These are phyloP conservation scores for Rhadinocentrus ornatus DNA, from an alignment of 2,797 vertebrate species.

Conservation along the genomic window DNA sequence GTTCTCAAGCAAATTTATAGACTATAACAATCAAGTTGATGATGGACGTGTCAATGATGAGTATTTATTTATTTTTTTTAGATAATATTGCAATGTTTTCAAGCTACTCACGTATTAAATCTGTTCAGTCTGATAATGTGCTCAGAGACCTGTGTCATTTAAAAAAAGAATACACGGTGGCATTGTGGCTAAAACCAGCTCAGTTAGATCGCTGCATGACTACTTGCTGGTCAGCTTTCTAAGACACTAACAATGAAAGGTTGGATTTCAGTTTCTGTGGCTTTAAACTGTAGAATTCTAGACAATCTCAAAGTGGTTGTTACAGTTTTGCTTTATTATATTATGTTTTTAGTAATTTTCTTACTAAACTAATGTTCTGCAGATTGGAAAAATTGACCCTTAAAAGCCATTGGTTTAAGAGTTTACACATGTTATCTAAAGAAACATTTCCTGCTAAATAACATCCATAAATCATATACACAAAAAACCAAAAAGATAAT, in stretches of 20 bases:
- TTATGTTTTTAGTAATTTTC: background rate
- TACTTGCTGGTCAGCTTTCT: background rate
- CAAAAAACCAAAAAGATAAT: background rate
- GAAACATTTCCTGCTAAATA: background rate
- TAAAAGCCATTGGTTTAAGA: background rate
- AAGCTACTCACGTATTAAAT: background rate
- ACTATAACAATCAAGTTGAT: conserved; percentile 58
- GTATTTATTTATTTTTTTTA: background rate
- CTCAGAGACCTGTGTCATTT: background rate
- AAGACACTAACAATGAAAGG: background rate
- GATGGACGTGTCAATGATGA: conserved; percentile 35
- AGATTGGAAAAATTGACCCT: background rate
- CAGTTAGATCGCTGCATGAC: background rate
- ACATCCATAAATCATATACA: background rate
- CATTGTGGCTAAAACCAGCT: background rate
- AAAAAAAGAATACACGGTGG: background rate
- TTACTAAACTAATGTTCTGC: background rate
- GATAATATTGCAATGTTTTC: background rate
- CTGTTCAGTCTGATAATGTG: background rate
- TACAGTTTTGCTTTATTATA: background rate
- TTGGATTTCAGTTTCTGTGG: background rate
- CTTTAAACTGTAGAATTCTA: background rate
- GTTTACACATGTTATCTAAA: background rate
- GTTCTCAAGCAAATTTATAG: conserved; percentile 36
- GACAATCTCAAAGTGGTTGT: background rate